Evolutionary conservation across 2,113 vertebrate genomes (phyloP).

Genomic region (Takifugu flavidus): DNA sequence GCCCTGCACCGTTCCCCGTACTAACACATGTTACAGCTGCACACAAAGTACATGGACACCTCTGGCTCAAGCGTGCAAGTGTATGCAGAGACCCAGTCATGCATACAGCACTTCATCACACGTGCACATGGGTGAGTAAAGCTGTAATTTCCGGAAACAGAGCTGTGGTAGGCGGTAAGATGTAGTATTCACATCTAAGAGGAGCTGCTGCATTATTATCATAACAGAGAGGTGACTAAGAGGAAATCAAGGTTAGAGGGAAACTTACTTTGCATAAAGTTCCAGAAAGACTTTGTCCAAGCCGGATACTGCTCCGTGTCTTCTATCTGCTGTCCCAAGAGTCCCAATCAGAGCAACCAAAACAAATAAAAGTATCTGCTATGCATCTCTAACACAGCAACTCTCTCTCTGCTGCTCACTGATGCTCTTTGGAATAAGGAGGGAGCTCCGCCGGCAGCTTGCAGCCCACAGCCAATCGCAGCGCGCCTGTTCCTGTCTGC

Average conservation of each 20-base stretch:
- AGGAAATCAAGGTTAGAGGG: conserved; percentile 11
- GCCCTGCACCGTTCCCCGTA: conserved; percentile 43
- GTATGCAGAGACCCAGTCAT: neutral
- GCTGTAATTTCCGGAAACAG: conserved; percentile 3
- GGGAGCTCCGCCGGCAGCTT: conserved; percentile 63
- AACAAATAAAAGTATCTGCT: conserved; percentile 61
- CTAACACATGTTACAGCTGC: conserved; percentile 30
- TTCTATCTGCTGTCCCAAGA: conserved; percentile 37
- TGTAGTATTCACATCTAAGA: neutral
- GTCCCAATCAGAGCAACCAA: conserved; percentile 48
- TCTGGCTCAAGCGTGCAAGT: neutral
- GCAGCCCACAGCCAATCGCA: conserved; percentile 62
- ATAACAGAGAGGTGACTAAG: conserved; percentile 7
- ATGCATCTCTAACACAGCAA: conserved; percentile 63
- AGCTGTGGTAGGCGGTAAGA: neutral
- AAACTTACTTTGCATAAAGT: conserved; percentile 37
- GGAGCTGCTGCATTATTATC: conserved; percentile 3
- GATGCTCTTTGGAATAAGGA: conserved; percentile 68
- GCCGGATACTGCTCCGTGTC: conserved; percentile 4
- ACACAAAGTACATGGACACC: conserved; percentile 5
- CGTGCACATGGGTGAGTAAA: conserved; percentile 3
- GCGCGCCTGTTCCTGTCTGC: conserved; percentile 49
- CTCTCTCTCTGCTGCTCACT: conserved; percentile 57
- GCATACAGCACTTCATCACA: neutral
- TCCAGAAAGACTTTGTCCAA: conserved; percentile 39